Evolutionary conservation across 2,888 invertebrate species (phyloP).

Genomic region (Latrodectus elegans): DNA sequence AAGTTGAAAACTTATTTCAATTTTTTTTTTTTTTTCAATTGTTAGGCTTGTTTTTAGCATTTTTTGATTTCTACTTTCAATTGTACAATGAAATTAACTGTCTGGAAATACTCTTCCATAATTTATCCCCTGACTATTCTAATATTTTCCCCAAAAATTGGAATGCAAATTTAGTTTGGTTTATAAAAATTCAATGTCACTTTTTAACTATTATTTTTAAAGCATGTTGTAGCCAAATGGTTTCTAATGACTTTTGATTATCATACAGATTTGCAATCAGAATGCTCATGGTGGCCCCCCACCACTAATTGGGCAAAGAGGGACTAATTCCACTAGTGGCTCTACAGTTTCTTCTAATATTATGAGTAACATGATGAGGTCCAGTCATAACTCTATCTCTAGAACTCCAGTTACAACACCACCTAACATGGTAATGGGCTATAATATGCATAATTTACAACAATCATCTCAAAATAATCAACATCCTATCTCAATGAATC

Average conservation of each 20-base stretch:
- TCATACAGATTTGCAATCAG: constrained; percentile 54
- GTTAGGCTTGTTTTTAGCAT: too few species aligned
- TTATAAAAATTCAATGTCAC: too few species aligned
- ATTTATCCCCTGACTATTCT: too few species aligned
- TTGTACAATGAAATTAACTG: too few species aligned
- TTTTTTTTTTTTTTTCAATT: too few species aligned
- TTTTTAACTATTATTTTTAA: too few species aligned
- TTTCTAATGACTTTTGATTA: constrained; percentile 1
- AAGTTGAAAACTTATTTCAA: too few species aligned
- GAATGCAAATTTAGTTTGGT: too few species aligned
- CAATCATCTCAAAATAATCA: constrained; percentile 64
- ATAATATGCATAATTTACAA: constrained; percentile 71
- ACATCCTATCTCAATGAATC: constrained; percentile 57
- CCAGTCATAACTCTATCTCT: constrained; percentile 70
- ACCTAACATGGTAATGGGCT: constrained; percentile 74
- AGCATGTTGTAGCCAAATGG: background rate
- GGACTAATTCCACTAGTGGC: constrained; percentile 75
- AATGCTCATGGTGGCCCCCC: constrained; percentile 59
- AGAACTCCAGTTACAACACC: constrained; percentile 73
- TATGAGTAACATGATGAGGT: constrained; percentile 75
- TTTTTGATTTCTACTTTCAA: too few species aligned
- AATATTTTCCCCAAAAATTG: too few species aligned
- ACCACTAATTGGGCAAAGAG: constrained; percentile 64
- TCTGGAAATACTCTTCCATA: too few species aligned
- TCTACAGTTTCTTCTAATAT: constrained; percentile 72